Evolutionary conservation across 2,113 vertebrate genomes (phyloP).

Genomic region (Lampris incognitus): DNA sequence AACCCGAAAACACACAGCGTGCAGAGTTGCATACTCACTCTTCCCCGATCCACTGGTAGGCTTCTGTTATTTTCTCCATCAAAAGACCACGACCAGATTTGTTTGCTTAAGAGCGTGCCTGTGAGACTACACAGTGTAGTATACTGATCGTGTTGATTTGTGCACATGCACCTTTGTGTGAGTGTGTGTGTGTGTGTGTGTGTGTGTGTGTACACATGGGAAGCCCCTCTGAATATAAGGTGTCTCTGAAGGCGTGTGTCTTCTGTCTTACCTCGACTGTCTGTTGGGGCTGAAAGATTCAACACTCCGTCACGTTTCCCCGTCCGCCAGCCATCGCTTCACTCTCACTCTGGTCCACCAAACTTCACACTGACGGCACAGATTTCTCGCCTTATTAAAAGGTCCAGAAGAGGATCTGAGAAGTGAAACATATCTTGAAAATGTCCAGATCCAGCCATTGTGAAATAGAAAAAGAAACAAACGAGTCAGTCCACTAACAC

Average conservation of each 20-base stretch:
- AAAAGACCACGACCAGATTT: not conserved
- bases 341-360: constrained; percentile 47
- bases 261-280: constrained; percentile 72
- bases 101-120: too few relatives aligned
- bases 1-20: not conserved
- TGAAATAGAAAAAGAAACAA: constrained; percentile 14
- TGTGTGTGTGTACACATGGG: not conserved
- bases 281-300: constrained; percentile 47
- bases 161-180: not conserved
- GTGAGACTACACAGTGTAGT: too few relatives aligned
- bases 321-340: constrained; percentile 45
- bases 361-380: constrained; percentile 64
- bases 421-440: constrained; percentile 20
- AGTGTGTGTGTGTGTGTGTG: not conserved
- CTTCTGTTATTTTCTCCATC: not conserved
- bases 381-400: constrained; percentile 64
- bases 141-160: too few relatives aligned
- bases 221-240: too few relatives aligned
- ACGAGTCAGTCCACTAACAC: constrained; percentile 42
- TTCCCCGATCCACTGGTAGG: constrained; percentile 9
- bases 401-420: constrained; percentile 17
- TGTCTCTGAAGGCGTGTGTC: not conserved
- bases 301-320: constrained; percentile 53
- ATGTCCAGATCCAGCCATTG: constrained; percentile 35
- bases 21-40: not conserved